A percentile compares a stretch with the other conserved stretches of the same genome.
Conservation (phyloP, 2,888 invertebrate species). For the Drosophila aldrichi region DNA sequence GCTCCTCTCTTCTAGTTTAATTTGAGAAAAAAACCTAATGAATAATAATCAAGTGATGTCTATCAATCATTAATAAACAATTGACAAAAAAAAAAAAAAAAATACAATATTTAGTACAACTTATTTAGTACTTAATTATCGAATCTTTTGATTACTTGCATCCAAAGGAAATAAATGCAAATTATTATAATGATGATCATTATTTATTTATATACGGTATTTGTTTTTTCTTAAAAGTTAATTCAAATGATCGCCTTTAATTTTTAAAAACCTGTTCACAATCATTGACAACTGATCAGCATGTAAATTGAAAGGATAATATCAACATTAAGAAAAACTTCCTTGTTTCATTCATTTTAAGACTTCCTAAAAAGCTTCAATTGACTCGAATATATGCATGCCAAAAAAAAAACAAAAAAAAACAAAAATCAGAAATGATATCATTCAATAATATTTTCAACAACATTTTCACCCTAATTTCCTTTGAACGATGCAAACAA, state of each 20-base stretch:
- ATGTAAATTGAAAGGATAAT: not conserved
- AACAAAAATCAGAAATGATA: conserved; percentile 32
- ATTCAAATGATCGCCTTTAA: not conserved
- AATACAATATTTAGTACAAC: too few species aligned
- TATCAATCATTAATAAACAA: too few species aligned
- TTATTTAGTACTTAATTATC: too few species aligned
- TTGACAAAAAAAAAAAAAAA: too few species aligned
- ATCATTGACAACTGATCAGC: not conserved
- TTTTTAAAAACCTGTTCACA: not conserved
- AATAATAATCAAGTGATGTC: too few species aligned
- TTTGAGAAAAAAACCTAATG: too few species aligned
- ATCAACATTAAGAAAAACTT: not conserved
- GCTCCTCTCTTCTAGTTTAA: too few species aligned
- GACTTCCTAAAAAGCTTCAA: not conserved
- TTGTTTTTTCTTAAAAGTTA: too few species aligned
- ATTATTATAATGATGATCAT: too few species aligned
- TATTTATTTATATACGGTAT: too few species aligned
- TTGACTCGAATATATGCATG: conserved; percentile 9
- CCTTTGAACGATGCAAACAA: conserved; percentile 35
- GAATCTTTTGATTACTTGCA: too few species aligned
- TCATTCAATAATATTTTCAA: conserved; percentile 32
- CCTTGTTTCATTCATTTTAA: not conserved
- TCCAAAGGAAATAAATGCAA: too few species aligned
- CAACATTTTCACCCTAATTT: conserved; percentile 21
- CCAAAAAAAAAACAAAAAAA: not conserved